Percentiles rank a stretch among this genome's conserved stretches.
These are phyloP conservation scores for Dendrocincla tyrannina DNA, from an alignment of 2,797 vertebrate genomes.

Conservation along the genomic window DNA sequence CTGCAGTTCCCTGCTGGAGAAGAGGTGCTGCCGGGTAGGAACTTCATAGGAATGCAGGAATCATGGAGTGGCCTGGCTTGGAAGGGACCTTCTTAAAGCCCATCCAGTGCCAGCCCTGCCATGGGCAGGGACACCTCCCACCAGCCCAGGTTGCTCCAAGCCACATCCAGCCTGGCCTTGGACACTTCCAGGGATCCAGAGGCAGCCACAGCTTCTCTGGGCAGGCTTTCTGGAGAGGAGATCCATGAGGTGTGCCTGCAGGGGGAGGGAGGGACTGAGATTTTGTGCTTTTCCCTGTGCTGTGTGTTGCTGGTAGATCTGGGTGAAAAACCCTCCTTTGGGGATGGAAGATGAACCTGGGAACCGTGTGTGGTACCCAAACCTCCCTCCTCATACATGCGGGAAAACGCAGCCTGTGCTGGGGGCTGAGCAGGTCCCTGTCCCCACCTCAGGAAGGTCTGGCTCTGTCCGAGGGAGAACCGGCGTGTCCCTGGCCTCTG, in stretches of 20 bases:
- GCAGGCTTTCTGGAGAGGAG: neutral
- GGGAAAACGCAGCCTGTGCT: neutral
- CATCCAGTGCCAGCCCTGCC: neutral
- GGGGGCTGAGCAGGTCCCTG: neutral
- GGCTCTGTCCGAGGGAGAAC: neutral
- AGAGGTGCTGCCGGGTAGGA: neutral
- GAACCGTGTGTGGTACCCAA: neutral
- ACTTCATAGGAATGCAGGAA: accelerated
- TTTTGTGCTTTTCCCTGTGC: neutral
- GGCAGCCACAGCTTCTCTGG: neutral
- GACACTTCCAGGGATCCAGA: neutral
- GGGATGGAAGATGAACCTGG: accelerated
- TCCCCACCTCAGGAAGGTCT: neutral
- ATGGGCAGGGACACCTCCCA: neutral
- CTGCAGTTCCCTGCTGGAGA: neutral
- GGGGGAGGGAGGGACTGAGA: too few relatives aligned
- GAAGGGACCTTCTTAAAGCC: neutral
- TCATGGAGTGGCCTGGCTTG: accelerated
- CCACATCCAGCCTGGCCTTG: neutral
- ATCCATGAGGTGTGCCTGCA: accelerated
- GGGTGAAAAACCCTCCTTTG: accelerated
- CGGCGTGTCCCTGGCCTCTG: accelerated
- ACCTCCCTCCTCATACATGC: neutral
- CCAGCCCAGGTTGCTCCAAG: neutral
- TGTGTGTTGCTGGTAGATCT: neutral